These are phyloP conservation scores for Drosophila erecta DNA, from an alignment of 1,140 invertebrate species.

Conservation along the genomic window DNA sequence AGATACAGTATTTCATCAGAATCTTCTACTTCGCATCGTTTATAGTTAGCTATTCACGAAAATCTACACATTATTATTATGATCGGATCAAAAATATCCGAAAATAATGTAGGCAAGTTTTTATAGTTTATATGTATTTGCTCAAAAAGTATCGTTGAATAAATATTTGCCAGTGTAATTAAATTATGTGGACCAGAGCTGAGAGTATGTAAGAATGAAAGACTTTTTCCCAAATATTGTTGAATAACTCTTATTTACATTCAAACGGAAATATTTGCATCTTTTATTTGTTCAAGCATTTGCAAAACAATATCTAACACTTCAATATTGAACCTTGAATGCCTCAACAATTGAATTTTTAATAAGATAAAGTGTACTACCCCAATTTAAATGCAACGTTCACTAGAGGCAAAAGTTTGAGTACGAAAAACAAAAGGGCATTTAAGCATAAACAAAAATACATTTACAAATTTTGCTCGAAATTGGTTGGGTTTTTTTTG, in stretches of 20 bases:
- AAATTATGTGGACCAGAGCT: too few species aligned
- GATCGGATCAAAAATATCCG: too few species aligned
- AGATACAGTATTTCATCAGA: neutral
- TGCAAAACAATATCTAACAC: slow-evolving; percentile 1
- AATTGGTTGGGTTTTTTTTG: slow-evolving; percentile 4
- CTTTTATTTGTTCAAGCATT: neutral
- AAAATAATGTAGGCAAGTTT: too few species aligned
- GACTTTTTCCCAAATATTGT: neutral
- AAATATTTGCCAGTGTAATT: too few species aligned
- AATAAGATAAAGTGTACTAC: slow-evolving; percentile 13
- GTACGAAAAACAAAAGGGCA: slow-evolving; percentile 29
- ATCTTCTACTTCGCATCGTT: neutral
- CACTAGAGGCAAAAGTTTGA: slow-evolving; percentile 13
- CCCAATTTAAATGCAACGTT: slow-evolving; percentile 14
- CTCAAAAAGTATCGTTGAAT: too few species aligned
- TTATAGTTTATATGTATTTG: too few species aligned
- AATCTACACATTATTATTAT: too few species aligned
- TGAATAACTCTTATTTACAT: neutral
- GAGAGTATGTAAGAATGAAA: neutral
- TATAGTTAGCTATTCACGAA: too few species aligned
- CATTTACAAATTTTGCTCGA: slow-evolving; percentile 37
- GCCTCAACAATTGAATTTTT: slow-evolving; percentile 25
- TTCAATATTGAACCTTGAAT: slow-evolving; percentile 9
- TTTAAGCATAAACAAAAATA: slow-evolving; percentile 48
- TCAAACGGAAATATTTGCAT: neutral